Evolutionary conservation across 2,113 vertebrate species (phyloP).

Genomic region (Tetrao urogallus): DNA sequence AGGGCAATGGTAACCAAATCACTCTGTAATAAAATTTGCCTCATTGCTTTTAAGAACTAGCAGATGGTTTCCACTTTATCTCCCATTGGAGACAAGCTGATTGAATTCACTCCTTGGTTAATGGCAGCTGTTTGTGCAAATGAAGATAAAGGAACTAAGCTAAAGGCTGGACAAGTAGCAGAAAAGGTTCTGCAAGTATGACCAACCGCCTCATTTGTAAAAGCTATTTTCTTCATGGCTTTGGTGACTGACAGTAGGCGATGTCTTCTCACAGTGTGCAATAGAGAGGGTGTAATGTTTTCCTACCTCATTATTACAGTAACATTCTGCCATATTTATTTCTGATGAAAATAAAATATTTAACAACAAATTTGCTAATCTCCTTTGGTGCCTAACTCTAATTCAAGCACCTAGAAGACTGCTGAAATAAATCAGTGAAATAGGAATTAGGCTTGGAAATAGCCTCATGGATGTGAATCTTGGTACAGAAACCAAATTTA

Average conservation of each 20-base stretch:
- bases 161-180: conserved; percentile 14
- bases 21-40: conserved; percentile 68
- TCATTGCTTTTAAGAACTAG: conserved; percentile 71
- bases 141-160: conserved; percentile 64
- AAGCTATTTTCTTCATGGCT: neutral
- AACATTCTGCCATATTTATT: neutral
- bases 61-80: conserved; percentile 74
- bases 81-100: conserved; percentile 65
- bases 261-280: neutral
- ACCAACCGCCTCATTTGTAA: neutral
- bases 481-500: neutral
- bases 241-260: neutral
- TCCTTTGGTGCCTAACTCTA: neutral
- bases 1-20: conserved; percentile 62
- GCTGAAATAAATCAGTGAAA: neutral
- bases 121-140: conserved; percentile 64
- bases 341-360: neutral
- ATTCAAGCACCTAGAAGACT: neutral
- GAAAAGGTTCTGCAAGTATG: neutral
- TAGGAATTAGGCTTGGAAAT: neutral
- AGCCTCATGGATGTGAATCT: neutral
- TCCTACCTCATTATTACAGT: neutral
- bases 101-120: conserved; percentile 65
- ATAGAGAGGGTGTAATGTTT: neutral
- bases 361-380: neutral